Evolutionary conservation across 23 tunicate genomes (phyloP), one percentile per base, ranked within the genome.

Genomic region (Oikopleura albicans): DNA sequence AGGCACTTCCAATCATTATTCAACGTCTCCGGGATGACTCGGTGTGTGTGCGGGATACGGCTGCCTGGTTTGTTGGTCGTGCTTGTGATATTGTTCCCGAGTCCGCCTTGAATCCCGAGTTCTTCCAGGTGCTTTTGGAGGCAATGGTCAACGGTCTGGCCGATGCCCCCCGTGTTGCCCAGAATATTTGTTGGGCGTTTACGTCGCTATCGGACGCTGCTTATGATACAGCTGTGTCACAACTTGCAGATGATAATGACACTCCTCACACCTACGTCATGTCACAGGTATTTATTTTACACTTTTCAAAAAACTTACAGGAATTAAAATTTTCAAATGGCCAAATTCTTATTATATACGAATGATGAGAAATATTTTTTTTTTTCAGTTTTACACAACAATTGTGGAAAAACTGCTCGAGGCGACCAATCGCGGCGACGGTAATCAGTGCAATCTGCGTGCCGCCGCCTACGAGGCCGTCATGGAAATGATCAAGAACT

Each of bases 61-160:
- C 98, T 38, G 98, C 98, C 22, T 93, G 98, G 98, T 93, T 94
- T 0, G 88, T 93, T 28, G 98, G 98, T 39, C 88, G 98, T 83
- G 88, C 90, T 35, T 93, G 98, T 66, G 94, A 93, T 38, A 36
- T 93, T 86, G 90, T 85, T 71, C 95, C 98, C 0, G 98, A 90
- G 66, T 84, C 93, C 16, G 98, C 86, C 8, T 39, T 93, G 76
- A 88, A 90, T 33, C 89, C 86, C 40, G 39, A 85, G 8, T 75
- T 66, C 40, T 71, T 93, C 39, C 85, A 87, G 89, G 88, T 87
- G 1, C 84, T 93, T 40, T 85, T 93, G 0, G 40, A 56, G 1
- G 98, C 95, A 38, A 93, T 93, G 98, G 89, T 91, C 0, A 88
- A 88, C 40, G 49, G 91, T 31, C 76, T 93, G 84, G 57, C 40